Conservation (phyloP, 1,140 invertebrate genomes). For the Pectinophora gossypiella region DNA sequence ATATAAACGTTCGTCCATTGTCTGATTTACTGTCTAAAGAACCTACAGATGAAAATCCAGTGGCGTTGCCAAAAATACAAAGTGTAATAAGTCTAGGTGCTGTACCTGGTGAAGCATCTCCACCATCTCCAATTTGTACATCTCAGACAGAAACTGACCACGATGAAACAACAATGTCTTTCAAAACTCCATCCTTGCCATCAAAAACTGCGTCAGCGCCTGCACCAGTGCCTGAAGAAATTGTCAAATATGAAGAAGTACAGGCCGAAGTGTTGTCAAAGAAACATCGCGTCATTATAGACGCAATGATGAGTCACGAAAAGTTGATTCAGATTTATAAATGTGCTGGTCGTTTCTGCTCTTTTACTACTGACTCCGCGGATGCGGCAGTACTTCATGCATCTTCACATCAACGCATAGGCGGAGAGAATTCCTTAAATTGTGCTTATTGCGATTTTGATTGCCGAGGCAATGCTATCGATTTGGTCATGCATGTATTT, state of each 20-base stretch:
- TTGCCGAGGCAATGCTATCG: constrained; percentile 44
- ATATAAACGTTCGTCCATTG: constrained; percentile 51
- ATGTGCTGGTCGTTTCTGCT: constrained; percentile 60
- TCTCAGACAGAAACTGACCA: no score
- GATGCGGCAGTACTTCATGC: constrained; percentile 53
- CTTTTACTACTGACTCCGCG: constrained; percentile 49
- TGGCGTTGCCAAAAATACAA: constrained; percentile 43
- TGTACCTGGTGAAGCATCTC: constrained; percentile 4
- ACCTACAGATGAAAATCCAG: constrained; percentile 7
- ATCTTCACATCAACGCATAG: constrained; percentile 46
- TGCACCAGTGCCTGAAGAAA: constrained; percentile 13
- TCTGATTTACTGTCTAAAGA: constrained; percentile 38
- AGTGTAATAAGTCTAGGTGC: constrained; percentile 48
- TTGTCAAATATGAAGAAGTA: constrained; percentile 47
- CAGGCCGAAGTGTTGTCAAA: constrained; percentile 43
- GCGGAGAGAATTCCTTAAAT: constrained; percentile 42
- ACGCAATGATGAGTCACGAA: constrained; percentile 43
- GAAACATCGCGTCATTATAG: constrained; percentile 50
- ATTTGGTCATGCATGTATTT: constrained; percentile 62
- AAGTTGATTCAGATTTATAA: constrained; percentile 56
- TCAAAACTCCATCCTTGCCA: neutral
- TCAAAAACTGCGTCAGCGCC: constrained; percentile 2
- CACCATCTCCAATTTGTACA: no score
- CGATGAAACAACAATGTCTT: neutral
- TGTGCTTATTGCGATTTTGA: constrained; percentile 61